Conservation (phyloP, 2,797 vertebrate genomes). For the Borostomias antarcticus region DNA sequence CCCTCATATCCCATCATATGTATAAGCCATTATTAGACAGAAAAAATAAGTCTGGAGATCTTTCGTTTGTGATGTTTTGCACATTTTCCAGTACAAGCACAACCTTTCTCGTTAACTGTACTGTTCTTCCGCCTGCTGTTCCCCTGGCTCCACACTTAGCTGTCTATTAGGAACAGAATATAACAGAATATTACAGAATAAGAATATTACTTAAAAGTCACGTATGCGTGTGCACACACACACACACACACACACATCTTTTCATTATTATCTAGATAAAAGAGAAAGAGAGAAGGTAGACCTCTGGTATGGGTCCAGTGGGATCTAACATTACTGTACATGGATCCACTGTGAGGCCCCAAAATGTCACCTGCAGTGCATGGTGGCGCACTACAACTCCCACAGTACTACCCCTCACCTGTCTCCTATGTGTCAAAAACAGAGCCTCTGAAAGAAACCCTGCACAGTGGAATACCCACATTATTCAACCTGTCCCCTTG, state of each 20-base stretch:
- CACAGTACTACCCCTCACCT: too few species aligned
- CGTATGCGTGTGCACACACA: conserved; percentile 26
- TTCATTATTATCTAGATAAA: conserved; percentile 3
- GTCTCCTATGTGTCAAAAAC: background rate
- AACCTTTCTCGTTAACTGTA: conserved; percentile 41
- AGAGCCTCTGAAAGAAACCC: conserved; percentile 1
- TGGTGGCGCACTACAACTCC: too few species aligned
- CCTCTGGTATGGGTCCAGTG: too few species aligned
- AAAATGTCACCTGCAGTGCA: background rate
- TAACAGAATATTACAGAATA: too few species aligned
- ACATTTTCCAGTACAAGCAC: conserved; percentile 6
- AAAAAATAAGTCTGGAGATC: background rate
- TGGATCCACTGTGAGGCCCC: conserved; percentile 6
- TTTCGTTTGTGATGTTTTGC: background rate
- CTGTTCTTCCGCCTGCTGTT: background rate
- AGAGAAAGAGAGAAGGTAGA: background rate
- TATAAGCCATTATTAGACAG: too few species aligned
- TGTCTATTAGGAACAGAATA: too few species aligned
- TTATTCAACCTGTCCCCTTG: too few species aligned
- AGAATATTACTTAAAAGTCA: conserved; percentile 38
- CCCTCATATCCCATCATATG: conserved; percentile 3
- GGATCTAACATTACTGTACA: conserved; percentile 5
- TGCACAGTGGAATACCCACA: background rate
- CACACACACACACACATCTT: conserved; percentile 3
- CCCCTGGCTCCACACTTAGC: conserved; percentile 36